phyloP scores from a whole-genome alignment of 2,113 vertebrate genomes.

The Lagopus leucura region DNA sequence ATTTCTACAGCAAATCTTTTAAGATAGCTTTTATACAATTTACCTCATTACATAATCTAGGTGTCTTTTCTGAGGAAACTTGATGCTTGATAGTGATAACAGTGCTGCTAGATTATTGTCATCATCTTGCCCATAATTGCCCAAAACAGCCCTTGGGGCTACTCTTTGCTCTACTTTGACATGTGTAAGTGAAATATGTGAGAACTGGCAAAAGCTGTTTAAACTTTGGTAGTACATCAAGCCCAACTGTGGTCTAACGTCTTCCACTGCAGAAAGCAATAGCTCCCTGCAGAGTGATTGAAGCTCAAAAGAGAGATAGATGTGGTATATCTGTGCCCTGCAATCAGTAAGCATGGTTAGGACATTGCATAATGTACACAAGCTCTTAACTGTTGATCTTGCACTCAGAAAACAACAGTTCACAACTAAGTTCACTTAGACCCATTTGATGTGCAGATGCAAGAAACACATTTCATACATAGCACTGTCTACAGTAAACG shows the following conservation, averaged over 20 bases:
- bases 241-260: background rate
- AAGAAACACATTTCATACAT: background rate
- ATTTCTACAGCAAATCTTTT: background rate
- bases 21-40: background rate
- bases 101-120: background rate
- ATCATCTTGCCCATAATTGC: background rate
- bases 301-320: background rate
- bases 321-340: background rate
- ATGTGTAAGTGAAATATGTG: background rate
- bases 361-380: background rate
- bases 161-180: background rate
- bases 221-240: background rate
- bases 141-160: background rate
- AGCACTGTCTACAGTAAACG: background rate
- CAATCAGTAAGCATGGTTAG: background rate
- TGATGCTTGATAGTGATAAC: slow-evolving; percentile 16
- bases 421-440: background rate
- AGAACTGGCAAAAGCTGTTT: background rate
- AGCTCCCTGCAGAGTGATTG: background rate
- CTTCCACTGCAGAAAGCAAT: background rate
- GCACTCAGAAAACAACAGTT: background rate
- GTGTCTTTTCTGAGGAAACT: background rate
- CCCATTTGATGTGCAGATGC: background rate
- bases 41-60: background rate
- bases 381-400: background rate